phyloP scores from a whole-genome alignment of 2,888 invertebrate species.

The Apotomis betuletana region DNA sequence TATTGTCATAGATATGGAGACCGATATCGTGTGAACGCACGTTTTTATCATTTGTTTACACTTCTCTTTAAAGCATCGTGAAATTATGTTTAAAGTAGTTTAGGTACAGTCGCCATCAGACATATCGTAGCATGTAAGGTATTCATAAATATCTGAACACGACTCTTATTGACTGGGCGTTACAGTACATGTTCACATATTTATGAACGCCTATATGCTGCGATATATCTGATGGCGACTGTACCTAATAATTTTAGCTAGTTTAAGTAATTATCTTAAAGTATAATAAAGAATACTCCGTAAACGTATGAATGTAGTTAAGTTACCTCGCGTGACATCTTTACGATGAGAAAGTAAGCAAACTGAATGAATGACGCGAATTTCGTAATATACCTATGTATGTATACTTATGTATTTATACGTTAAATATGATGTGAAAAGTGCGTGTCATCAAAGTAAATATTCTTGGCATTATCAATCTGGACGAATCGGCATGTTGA shows the following conservation, averaged over 20 bases:
- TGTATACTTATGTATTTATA: conserved; percentile 12
- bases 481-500: not conserved
- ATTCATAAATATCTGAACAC: too few species aligned
- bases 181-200: too few species aligned
- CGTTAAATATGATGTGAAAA: not conserved
- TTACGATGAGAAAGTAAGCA: conserved; percentile 32
- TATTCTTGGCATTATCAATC: not conserved
- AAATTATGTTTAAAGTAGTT: too few species aligned
- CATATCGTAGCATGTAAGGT: too few species aligned
- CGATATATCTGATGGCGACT: too few species aligned
- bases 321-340: conserved; percentile 24
- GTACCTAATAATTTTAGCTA: too few species aligned
- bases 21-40: not conserved
- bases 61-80: not conserved
- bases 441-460: not conserved
- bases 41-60: conserved; percentile 12
- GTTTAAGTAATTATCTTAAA: too few species aligned
- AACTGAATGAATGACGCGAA: conserved; percentile 28
- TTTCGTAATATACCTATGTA: conserved; percentile 23
- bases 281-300: not conserved
- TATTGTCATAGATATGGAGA: not conserved
- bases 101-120: too few species aligned
- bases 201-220: too few species aligned
- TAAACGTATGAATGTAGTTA: not conserved
- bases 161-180: too few species aligned